Conservation (phyloP, 2,797 vertebrate species). For the Amniataba percoides region DNA sequence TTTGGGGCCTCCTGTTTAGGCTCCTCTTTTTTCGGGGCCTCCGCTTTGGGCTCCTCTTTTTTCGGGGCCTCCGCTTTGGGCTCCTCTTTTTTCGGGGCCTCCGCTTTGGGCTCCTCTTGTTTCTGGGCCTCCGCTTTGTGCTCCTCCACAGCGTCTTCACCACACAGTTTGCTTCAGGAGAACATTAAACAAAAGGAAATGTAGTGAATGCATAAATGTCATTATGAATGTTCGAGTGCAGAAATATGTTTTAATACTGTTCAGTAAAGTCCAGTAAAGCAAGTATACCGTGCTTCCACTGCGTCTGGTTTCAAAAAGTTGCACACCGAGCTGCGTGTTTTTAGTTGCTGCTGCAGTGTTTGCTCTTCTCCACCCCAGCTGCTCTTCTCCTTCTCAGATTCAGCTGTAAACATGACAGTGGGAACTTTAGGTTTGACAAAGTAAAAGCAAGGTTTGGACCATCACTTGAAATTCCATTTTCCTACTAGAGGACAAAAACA, state of each 20-base stretch:
- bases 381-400: slow-evolving; percentile 33
- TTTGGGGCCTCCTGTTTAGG: slow-evolving; percentile 40
- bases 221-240: background rate
- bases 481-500: background rate
- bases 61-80: slow-evolving; percentile 3
- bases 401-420: slow-evolving; percentile 54
- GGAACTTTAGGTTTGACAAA: background rate
- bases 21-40: slow-evolving; percentile 13
- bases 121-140: slow-evolving; percentile 23
- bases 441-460: background rate
- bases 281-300: slow-evolving; percentile 52
- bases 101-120: background rate
- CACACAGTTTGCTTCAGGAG: slow-evolving; percentile 71
- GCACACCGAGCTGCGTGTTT: slow-evolving; percentile 69
- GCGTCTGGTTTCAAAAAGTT: slow-evolving; percentile 59
- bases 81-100: background rate
- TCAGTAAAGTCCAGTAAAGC: background rate
- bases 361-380: slow-evolving; percentile 53
- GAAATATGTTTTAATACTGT: background rate
- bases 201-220: background rate
- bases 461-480: background rate
- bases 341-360: slow-evolving; percentile 53
- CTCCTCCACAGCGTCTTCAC: background rate
- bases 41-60: background rate
- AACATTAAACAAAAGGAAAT: slow-evolving; percentile 23